Evolutionary conservation across 1,140 invertebrate species (phyloP).

Genomic region (Conus ventricosus): DNA sequence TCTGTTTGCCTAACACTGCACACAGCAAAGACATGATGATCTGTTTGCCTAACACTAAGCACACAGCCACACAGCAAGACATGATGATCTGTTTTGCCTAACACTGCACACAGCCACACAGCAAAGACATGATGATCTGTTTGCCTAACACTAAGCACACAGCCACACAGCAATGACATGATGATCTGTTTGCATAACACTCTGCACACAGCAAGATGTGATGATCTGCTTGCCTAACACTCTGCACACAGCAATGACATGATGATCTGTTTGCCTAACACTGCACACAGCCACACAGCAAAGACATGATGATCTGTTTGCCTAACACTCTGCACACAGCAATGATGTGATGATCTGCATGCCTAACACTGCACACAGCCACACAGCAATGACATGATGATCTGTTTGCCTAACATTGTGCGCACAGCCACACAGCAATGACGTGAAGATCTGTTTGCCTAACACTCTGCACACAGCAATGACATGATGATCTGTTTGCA

Average conservation of each 20-base stretch:
- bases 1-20: constrained; percentile 39
- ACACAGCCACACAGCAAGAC: no score
- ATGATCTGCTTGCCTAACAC: no score
- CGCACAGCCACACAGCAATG: no score
- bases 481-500: background rate
- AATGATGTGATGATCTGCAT: background rate
- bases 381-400: no score
- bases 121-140: no score
- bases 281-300: background rate
- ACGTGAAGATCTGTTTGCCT: constrained; percentile 51
- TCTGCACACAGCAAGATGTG: no score
- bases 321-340: background rate
- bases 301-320: background rate
- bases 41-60: background rate
- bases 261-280: background rate
- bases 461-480: constrained; percentile 56
- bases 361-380: constrained; percentile 29
- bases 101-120: no score
- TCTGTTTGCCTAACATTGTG: no score
- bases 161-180: background rate
- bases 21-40: background rate
- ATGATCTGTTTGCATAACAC: background rate
- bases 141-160: no score
- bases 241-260: no score
- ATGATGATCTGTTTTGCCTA: no score